Base-by-base conservation (phyloP, 2,888 invertebrate genomes). In the Lissocephala sabroskyi region DNA sequence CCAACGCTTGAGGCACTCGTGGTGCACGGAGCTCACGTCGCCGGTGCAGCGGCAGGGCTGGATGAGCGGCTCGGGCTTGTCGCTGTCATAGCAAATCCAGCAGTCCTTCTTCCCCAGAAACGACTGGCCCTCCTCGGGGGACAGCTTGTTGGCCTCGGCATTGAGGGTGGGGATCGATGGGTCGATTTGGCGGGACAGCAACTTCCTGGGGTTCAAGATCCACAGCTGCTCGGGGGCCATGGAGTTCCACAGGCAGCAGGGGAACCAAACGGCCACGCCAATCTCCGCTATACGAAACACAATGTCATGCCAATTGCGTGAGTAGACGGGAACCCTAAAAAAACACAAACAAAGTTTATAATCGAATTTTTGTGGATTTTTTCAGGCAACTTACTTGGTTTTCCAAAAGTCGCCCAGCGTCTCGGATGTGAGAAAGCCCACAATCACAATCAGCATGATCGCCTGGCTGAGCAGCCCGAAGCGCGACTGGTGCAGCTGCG, bases 241-340 rank as follows among this genome's bases (percentile, higher is more conserved):
- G 65, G 94, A 96, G 86, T 97, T 97, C 97, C 97, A 97, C 63
- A 97, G 87, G 44, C 96, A 96, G 84, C 96, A 96, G 26, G 96
- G 96, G 86, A 96, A 97, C 96, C 96, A 97, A 79, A 97, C 86
- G 67, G 94, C 94, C 51, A 96, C 95, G 6, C 96, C 96, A 70
- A 96, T 93, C 88, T 97, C 97, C 40, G 93, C 94, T 45, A 95
- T 87, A 4, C 96, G 92, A 86, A 96, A 96, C 63, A 95, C 91
- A 65, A 96, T 88, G 85, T 96, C 95, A 86, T 96, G 95, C 89
- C 94, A 94, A 86, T 96, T 96, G 75, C 96, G 91, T 17, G 95
- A 95, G 66, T 94, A 90, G 40, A 96, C 90, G 29, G 96, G 95
- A 58, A 94, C 92, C 80, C 94, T 94, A n/a, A n/a, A n/a, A n/a